Conservation (phyloP, 2,797 vertebrate genomes). For the Lepilemur ruficaudatus region DNA sequence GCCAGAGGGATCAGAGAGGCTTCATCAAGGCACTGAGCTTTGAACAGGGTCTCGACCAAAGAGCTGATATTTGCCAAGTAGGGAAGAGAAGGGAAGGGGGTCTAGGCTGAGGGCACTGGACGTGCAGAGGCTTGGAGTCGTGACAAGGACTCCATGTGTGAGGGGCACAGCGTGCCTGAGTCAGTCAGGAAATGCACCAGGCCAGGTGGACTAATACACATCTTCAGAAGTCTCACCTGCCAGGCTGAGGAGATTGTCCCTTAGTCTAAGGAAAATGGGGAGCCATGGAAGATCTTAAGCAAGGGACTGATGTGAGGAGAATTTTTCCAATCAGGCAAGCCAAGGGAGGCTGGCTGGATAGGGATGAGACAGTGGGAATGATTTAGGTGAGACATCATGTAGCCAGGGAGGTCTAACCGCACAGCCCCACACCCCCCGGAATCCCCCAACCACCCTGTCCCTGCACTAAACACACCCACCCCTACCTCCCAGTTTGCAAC, state of each 20-base stretch:
- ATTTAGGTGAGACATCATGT: neutral
- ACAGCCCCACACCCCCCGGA: neutral
- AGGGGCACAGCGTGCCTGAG: neutral
- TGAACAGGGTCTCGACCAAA: neutral
- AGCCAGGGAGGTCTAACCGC: neutral
- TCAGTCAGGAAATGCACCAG: fast-evolving
- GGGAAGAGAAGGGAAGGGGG: neutral
- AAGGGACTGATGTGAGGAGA: neutral
- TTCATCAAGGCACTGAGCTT: neutral
- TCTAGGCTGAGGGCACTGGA: no score
- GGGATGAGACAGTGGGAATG: neutral
- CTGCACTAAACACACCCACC: neutral
- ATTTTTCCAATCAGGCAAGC: neutral
- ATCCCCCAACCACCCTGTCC: neutral
- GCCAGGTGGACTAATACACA: neutral
- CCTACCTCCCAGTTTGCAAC: neutral
- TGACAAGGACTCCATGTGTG: fast-evolving
- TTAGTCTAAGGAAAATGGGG: neutral
- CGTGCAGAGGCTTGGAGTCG: neutral
- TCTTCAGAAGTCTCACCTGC: neutral
- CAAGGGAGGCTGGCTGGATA: neutral
- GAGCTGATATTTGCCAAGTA: neutral
- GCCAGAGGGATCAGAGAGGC: neutral
- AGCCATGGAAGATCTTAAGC: neutral
- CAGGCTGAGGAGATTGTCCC: neutral